These are phyloP conservation scores for Tetrax tetrax DNA, from an alignment of 2,113 vertebrate species.

Conservation along the genomic window DNA sequence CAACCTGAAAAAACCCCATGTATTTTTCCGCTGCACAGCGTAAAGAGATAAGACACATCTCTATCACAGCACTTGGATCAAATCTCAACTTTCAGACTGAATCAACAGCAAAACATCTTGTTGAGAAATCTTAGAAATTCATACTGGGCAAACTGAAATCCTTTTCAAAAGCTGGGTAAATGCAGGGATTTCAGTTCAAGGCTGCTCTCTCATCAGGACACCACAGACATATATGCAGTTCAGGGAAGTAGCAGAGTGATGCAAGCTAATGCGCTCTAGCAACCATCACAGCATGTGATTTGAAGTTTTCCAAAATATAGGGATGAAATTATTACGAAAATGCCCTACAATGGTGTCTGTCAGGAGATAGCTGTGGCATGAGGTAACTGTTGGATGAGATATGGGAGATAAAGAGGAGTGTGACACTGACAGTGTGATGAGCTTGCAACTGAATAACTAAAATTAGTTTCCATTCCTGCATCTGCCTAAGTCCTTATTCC, in stretches of 20 bases:
- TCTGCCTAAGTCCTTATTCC: conserved; percentile 12
- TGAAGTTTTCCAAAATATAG: conserved; percentile 15
- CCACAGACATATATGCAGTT: not conserved
- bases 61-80: not conserved
- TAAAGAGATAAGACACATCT: not conserved
- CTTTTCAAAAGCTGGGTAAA: not conserved
- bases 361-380: conserved; percentile 48
- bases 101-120: not conserved
- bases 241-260: not conserved
- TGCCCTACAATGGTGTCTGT: not conserved
- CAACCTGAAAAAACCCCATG: not conserved
- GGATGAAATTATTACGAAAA: conserved; percentile 37
- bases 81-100: not conserved
- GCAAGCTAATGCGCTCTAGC: not conserved
- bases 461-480: conserved; percentile 65
- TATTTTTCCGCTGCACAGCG: not conserved
- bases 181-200: not conserved
- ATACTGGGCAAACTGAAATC: no score
- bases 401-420: conserved; percentile 63
- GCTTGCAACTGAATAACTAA: conserved; percentile 61
- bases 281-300: not conserved
- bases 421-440: conserved; percentile 70
- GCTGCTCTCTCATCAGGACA: not conserved
- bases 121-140: not conserved
- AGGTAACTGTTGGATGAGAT: conserved; percentile 44